A percentile compares a stretch with the other conserved stretches of the same genome.
Conservation (phyloP, 2,113 vertebrate genomes). For the Romanogobio albipinnatus region DNA sequence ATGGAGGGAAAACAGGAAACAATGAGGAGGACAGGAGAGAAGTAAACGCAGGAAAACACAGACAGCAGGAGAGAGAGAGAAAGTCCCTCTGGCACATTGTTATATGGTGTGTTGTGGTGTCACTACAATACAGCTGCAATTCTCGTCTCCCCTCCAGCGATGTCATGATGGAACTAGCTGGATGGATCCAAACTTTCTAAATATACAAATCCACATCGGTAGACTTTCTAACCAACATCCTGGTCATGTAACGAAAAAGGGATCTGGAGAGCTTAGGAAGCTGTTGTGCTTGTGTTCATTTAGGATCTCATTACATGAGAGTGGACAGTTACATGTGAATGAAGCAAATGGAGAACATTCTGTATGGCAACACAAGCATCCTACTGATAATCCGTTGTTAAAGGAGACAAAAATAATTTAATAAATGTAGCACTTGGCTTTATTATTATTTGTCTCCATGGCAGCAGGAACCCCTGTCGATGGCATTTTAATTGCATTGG, state of each 20-base stretch:
- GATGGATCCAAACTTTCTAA: constrained; percentile 37
- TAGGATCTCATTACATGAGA: background rate
- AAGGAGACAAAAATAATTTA: background rate
- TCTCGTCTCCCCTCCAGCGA: constrained; percentile 42
- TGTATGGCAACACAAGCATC: background rate
- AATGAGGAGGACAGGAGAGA: constrained; percentile 44
- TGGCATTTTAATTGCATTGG: background rate
- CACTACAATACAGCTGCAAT: constrained; percentile 25
- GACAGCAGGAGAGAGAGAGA: constrained; percentile 50
- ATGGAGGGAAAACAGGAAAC: constrained; percentile 33
- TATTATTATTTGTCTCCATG: background rate
- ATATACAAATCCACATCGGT: constrained; percentile 42
- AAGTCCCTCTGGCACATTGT: constrained; percentile 22
- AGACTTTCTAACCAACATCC: background rate
- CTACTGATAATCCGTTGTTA: background rate
- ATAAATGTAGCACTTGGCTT: background rate
- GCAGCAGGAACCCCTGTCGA: background rate
- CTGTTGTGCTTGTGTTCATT: background rate
- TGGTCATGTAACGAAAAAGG: background rate
- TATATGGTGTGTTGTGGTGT: constrained; percentile 37
- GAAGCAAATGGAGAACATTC: background rate
- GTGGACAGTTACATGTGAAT: background rate
- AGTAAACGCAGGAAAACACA: constrained; percentile 39
- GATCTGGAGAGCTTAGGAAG: constrained; percentile 20
- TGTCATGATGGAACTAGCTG: constrained; percentile 35